Conservation (phyloP, 1,140 invertebrate species). For the Galleria mellonella region DNA sequence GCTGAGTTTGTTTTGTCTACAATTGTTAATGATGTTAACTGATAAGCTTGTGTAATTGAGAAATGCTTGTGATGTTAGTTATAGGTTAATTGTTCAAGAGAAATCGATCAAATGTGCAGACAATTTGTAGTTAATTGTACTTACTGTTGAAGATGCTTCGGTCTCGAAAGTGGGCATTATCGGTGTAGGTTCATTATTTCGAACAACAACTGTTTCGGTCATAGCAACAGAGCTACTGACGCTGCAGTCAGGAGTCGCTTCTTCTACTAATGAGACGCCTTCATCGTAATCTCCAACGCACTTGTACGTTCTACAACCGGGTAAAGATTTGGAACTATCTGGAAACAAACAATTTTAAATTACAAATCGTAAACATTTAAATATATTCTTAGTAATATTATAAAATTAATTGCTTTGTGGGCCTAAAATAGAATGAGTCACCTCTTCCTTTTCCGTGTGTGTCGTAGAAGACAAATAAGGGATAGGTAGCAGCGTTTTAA, state of each 20-base stretch:
- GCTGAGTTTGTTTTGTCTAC: constrained; percentile 4
- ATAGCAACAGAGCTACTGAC: background rate
- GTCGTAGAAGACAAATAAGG: no score
- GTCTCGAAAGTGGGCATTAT: constrained; percentile 17
- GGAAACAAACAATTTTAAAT: constrained; percentile 6
- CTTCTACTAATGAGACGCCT: constrained; percentile 48
- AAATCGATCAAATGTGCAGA: no score
- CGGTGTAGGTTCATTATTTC: constrained; percentile 2
- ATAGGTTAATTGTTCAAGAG: no score
- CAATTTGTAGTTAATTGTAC: no score
- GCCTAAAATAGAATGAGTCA: no score
- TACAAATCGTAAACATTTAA: background rate
- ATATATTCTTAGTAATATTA: no score
- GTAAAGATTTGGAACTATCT: constrained; percentile 23
- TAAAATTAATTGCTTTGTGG: no score
- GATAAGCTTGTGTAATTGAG: background rate
- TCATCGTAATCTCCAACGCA: constrained; percentile 61
- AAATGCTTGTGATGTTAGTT: no score
- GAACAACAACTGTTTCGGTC: background rate
- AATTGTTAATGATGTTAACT: constrained; percentile 10
- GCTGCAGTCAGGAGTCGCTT: constrained; percentile 19
- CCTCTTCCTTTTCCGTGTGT: no score
- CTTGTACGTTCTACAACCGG: constrained; percentile 28
- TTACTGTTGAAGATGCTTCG: background rate
- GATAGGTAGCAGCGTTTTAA: no score